These are phyloP conservation scores for Acestrorhynchus altus DNA, from an alignment of 2,797 vertebrate genomes.

Conservation along the genomic window DNA sequence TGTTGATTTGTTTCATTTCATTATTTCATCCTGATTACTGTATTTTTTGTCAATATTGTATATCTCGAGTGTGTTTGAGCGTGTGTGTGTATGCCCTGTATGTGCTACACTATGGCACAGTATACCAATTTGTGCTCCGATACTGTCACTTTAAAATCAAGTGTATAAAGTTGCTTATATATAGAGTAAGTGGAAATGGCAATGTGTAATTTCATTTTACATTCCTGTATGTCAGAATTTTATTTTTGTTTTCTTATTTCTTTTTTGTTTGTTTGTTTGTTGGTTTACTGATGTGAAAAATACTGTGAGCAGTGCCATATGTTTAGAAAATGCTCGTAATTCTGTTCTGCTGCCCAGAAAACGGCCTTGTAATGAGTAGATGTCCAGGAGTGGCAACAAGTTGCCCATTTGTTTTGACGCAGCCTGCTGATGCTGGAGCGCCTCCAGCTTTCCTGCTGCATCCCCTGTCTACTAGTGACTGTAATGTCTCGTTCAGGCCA, in stretches of 20 bases:
- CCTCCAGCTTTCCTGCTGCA: conserved; percentile 5
- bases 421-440: not conserved
- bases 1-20: not conserved
- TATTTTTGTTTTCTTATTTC: conserved; percentile 69
- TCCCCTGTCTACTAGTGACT: too few relatives aligned
- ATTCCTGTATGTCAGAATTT: conserved; percentile 77
- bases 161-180: conserved; percentile 71
- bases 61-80: conserved; percentile 28
- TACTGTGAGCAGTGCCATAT: conserved; percentile 83
- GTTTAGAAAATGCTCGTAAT: conserved; percentile 65
- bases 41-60: conserved; percentile 64
- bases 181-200: conserved; percentile 61
- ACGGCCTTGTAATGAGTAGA: conserved; percentile 64
- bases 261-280: conserved; percentile 49
- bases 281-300: conserved; percentile 76
- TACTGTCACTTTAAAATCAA: conserved; percentile 85
- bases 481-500: conserved; percentile 44
- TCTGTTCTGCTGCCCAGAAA: conserved; percentile 66
- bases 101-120: conserved; percentile 62
- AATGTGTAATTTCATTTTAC: conserved; percentile 74
- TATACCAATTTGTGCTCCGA: conserved; percentile 74
- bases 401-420: conserved; percentile 6
- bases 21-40: conserved; percentile 68
- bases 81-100: conserved; percentile 34
- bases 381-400: conserved; percentile 50